Conservation (phyloP, 2,797 vertebrate genomes). For the Kryptolebias ocellatus region DNA sequence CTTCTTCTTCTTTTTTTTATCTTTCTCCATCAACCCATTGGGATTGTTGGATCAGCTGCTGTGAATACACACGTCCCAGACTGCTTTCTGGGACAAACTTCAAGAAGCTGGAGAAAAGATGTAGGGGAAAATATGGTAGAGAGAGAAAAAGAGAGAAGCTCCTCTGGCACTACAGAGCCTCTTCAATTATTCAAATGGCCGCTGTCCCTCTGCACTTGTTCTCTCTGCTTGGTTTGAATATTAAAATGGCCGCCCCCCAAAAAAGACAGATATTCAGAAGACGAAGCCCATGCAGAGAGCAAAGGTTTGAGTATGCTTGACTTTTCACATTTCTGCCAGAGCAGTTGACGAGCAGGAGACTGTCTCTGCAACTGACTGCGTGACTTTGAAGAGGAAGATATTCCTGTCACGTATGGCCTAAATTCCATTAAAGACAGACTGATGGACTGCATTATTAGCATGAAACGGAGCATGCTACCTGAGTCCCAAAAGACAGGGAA, state of each 20-base stretch:
- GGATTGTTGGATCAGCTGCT: slow-evolving; percentile 67
- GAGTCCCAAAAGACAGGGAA: slow-evolving; percentile 28
- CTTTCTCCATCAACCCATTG: slow-evolving; percentile 58
- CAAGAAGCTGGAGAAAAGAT: slow-evolving; percentile 62
- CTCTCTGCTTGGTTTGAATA: slow-evolving; percentile 79
- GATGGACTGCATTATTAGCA: slow-evolving; percentile 51
- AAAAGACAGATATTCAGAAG: slow-evolving; percentile 75
- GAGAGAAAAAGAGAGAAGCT: slow-evolving; percentile 58
- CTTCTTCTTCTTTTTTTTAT: slow-evolving; percentile 34
- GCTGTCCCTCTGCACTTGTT: slow-evolving; percentile 81
- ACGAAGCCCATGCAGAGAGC: slow-evolving; percentile 73
- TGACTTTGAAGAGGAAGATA: slow-evolving; percentile 58
- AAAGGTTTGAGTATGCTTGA: slow-evolving; percentile 68
- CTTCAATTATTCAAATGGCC: slow-evolving; percentile 82
- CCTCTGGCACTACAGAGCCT: slow-evolving; percentile 65
- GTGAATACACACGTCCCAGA: slow-evolving; percentile 64
- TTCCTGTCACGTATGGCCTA: slow-evolving; percentile 76
- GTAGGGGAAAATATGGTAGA: slow-evolving; percentile 49
- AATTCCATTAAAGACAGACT: slow-evolving; percentile 66
- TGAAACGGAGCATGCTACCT: slow-evolving; percentile 44
- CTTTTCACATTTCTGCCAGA: slow-evolving; percentile 49
- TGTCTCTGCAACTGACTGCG: slow-evolving; percentile 44
- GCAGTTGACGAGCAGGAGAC: slow-evolving; percentile 53
- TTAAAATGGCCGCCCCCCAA: slow-evolving; percentile 76
- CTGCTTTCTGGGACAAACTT: slow-evolving; percentile 81